Conservation (phyloP, 1,140 invertebrate species). For the Hycleus phaleratus region DNA sequence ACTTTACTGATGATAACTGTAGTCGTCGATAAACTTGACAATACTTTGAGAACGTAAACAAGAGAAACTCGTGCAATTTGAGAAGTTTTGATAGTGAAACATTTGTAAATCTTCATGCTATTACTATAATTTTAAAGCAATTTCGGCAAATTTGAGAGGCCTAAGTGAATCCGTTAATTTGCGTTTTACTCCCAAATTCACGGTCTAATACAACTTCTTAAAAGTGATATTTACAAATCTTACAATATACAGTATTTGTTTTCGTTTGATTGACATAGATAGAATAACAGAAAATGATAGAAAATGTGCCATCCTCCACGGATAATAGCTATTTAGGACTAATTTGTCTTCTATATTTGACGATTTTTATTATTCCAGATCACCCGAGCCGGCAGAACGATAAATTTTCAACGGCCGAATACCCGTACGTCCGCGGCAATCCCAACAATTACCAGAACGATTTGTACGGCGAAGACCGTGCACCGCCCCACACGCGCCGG, state of each 20-base stretch:
- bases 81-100: no score
- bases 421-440: conserved; percentile 28
- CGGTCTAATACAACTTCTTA: no score
- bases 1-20: no score
- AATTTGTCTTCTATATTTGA: background rate
- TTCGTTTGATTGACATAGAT: background rate
- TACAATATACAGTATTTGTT: background rate
- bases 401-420: conserved; percentile 32
- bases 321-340: background rate
- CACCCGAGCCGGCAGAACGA: conserved; percentile 30
- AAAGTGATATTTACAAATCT: no score
- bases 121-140: no score
- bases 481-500: conserved; percentile 18
- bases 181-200: no score
- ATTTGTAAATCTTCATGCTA: no score
- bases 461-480: conserved; percentile 20
- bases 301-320: background rate
- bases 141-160: no score
- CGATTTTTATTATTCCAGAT: conserved; percentile 14
- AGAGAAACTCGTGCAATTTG: no score
- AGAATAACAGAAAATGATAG: background rate
- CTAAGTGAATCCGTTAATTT: no score
- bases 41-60: no score
- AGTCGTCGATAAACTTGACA: no score
- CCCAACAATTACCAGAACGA: conserved; percentile 15